Base-by-base conservation (phyloP, 2,888 invertebrate species). In the Scaptomyza cyrtandrae region DNA sequence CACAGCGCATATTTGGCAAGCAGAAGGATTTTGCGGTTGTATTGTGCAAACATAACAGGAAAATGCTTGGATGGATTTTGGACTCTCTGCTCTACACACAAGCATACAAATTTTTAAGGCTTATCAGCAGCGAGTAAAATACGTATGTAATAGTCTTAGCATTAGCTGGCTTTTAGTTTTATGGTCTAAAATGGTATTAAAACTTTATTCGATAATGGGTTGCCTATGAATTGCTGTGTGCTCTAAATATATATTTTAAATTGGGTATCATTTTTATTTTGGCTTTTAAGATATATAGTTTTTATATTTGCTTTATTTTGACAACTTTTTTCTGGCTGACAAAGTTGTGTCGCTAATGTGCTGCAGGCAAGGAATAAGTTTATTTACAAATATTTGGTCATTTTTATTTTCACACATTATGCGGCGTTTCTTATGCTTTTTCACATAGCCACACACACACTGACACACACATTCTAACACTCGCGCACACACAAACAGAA, bases 21-120 rank as follows among this genome's bases (percentile, higher is more conserved):
- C 88, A 86, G 78, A 86, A 78, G 83, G 83, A 77, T 86, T 83
- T 82, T 75, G 83, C 55, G 88, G 80, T 74, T 85, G 65, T 68
- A 74, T 76, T 88, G 73, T 76, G 69, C 71, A 79, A 75, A 71
- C 75, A 80, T 56, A 33, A 48, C 48, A 29, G 67, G 61, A 71
- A 80, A 80, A 66, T 63, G 61, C 62, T 66, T 62, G 53, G 70
- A 73, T 67, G 52, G 57, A 64, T 69, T 74, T 77, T 69, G 57
- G 46, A 33, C 55, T 49, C 11, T n/a, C 41, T 33, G 10, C 11
- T 35, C 19, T 43, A 46, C 10, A 3, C 37, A 33, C 49, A 7
- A 31, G 16, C 59, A 14, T 3, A 24, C 10, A 13, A 10, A 6
- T 33, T 56, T 27, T 31, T 33, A 31, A 10, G 19, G 41, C 9